These are phyloP conservation scores for Urophycis tenuis DNA, from an alignment of 2,797 vertebrate species.

Conservation along the genomic window DNA sequence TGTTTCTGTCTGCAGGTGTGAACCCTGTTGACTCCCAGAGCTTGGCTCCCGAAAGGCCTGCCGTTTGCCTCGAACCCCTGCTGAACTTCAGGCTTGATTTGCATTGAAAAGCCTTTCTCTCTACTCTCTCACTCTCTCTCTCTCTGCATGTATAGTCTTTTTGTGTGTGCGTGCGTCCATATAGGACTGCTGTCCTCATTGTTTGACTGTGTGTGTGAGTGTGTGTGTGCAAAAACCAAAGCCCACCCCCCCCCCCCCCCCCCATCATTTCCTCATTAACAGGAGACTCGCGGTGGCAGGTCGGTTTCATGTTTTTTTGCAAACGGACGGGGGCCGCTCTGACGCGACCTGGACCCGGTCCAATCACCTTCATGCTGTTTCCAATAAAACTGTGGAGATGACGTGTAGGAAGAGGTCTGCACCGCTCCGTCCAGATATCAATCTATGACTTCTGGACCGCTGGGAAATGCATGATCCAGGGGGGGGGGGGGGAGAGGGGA, in stretches of 20 bases:
- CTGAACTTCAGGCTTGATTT: constrained; percentile 13
- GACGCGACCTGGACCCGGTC: constrained; percentile 49
- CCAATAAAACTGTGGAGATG: constrained; percentile 43
- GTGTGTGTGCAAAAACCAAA: constrained; percentile 12
- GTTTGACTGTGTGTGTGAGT: not conserved
- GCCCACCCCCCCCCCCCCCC: constrained; percentile 15
- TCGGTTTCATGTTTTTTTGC: constrained; percentile 32
- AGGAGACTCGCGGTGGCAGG: constrained; percentile 6
- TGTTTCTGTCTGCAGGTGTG: constrained; percentile 40
- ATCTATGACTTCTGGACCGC: constrained; percentile 46
- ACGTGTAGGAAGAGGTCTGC: constrained; percentile 41
- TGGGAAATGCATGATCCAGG: constrained; percentile 43
- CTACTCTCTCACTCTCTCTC: constrained; percentile 18
- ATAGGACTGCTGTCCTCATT: not conserved
- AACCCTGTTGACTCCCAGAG: constrained; percentile 33
- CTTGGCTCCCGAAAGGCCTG: constrained; percentile 11
- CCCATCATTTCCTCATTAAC: constrained; percentile 38
- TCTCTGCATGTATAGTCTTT: not conserved
- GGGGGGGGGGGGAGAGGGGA: constrained; percentile 15
- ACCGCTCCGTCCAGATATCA: constrained; percentile 44
- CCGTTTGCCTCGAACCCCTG: not conserved
- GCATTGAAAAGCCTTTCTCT: constrained; percentile 18
- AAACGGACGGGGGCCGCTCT: constrained; percentile 20
- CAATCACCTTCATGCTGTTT: constrained; percentile 47
- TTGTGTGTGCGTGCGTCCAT: not conserved